These are phyloP conservation scores for Drosophila pectinifera DNA, from an alignment of 1,140 invertebrate species.

Conservation along the genomic window DNA sequence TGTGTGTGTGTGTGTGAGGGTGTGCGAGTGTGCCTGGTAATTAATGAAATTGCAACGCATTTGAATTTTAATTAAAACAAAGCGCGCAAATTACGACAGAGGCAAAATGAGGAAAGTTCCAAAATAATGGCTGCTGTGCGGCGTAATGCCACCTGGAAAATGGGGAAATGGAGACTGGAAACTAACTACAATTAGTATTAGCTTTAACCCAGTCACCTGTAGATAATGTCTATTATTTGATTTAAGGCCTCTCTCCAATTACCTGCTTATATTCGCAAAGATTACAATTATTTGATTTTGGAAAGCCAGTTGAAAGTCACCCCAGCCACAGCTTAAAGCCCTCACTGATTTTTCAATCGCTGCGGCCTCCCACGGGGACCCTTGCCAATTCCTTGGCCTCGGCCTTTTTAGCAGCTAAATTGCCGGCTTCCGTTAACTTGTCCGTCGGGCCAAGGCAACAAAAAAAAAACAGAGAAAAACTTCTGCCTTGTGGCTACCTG, in stretches of 20 bases:
- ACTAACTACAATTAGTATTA: no score
- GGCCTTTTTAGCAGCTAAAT: slow-evolving; percentile 82
- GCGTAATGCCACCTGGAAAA: slow-evolving; percentile 12
- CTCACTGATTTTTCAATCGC: slow-evolving; percentile 49
- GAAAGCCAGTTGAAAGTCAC: no score
- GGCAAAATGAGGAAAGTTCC: slow-evolving; percentile 12
- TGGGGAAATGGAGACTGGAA: no score
- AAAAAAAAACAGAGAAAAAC: slow-evolving; percentile 24
- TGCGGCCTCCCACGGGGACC: slow-evolving; percentile 38
- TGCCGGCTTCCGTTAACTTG: slow-evolving; percentile 80
- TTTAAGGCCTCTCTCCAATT: no score
- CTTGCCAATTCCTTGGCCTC: slow-evolving; percentile 51
- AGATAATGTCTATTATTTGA: no score
- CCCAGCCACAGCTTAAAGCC: slow-evolving; percentile 19
- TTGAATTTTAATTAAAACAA: slow-evolving; percentile 84
- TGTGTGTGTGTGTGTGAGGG: slow-evolving; percentile 11
- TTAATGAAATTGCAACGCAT: slow-evolving; percentile 83
- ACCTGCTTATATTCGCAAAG: no score
- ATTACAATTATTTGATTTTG: no score
- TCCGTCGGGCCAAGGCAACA: slow-evolving; percentile 49
- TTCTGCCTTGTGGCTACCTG: slow-evolving; percentile 69
- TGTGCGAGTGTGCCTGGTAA: slow-evolving; percentile 64
- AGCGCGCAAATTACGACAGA: slow-evolving; percentile 74
- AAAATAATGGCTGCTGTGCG: slow-evolving; percentile 8
- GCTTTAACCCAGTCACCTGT: no score